Conservation (phyloP, 2,113 vertebrate species). For the Euleptes europaea region DNA sequence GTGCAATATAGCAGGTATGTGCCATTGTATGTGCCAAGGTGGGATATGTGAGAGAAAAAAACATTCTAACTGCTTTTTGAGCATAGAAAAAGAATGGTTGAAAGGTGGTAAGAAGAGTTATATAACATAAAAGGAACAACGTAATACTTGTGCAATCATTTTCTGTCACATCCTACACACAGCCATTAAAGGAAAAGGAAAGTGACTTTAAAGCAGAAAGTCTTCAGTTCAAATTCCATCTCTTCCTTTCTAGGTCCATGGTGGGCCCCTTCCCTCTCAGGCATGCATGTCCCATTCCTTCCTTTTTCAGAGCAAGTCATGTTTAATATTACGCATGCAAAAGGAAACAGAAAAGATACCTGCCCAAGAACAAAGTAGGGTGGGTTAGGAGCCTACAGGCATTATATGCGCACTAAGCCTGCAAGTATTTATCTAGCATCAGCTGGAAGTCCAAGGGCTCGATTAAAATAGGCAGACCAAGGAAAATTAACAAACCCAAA, state of each 20-base stretch:
- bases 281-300: not conserved
- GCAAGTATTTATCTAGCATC: not conserved
- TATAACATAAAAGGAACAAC: not conserved
- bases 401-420: not conserved
- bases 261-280: too few species aligned
- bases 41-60: not conserved
- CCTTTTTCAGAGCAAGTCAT: not conserved
- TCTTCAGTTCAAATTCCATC: not conserved
- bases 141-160: not conserved
- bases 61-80: not conserved
- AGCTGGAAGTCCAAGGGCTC: not conserved
- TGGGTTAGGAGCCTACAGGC: not conserved
- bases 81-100: too few species aligned
- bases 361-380: not conserved
- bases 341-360: not conserved
- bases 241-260: not conserved
- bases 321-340: not conserved
- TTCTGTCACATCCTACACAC: not conserved
- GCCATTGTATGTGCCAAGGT: too few species aligned
- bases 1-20: not conserved
- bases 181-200: not conserved
- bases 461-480: not conserved
- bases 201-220: not conserved
- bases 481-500: not conserved
- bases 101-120: too few species aligned